Evolutionary conservation across 92 coral and sea anemone genomes (phyloP).

Genomic region (Umimayanthus kanabou): DNA sequence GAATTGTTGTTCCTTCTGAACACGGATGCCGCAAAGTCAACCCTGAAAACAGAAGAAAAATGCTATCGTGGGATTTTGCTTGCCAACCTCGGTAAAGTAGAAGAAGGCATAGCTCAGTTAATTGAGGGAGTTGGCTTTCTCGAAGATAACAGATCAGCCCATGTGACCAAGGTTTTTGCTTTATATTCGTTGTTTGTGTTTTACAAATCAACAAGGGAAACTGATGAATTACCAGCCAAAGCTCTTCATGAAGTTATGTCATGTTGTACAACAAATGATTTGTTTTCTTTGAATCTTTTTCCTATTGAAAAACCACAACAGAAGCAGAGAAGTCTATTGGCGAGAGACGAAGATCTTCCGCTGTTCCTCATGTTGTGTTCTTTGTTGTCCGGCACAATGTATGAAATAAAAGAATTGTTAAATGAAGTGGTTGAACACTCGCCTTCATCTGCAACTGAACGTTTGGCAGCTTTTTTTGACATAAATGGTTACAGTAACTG

Average conservation of each 20-base stretch:
- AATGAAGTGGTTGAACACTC: background rate
- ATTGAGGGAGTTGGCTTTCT: background rate
- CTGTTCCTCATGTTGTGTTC: background rate
- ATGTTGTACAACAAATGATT: background rate
- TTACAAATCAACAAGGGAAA: background rate
- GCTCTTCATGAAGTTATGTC: background rate
- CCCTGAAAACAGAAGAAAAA: background rate
- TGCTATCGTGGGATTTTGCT: background rate
- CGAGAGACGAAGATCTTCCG: background rate
- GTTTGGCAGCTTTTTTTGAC: background rate
- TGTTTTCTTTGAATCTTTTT: background rate
- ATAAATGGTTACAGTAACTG: background rate
- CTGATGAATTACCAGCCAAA: background rate
- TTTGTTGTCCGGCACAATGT: background rate
- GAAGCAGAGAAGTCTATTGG: background rate
- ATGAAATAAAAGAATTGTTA: background rate
- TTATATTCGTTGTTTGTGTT: background rate
- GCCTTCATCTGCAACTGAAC: background rate
- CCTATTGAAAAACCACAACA: background rate
- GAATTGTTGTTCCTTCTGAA: background rate
- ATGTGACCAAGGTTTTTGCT: background rate
- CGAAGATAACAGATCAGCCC: background rate
- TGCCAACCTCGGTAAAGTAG: slow-evolving; percentile 8
- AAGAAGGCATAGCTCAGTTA: background rate
- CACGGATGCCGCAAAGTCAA: background rate